Percentiles rank a stretch among this genome's conserved stretches.
These are phyloP conservation scores for Aplysia californica DNA, from an alignment of 1,140 invertebrate genomes.

Conservation along the genomic window DNA sequence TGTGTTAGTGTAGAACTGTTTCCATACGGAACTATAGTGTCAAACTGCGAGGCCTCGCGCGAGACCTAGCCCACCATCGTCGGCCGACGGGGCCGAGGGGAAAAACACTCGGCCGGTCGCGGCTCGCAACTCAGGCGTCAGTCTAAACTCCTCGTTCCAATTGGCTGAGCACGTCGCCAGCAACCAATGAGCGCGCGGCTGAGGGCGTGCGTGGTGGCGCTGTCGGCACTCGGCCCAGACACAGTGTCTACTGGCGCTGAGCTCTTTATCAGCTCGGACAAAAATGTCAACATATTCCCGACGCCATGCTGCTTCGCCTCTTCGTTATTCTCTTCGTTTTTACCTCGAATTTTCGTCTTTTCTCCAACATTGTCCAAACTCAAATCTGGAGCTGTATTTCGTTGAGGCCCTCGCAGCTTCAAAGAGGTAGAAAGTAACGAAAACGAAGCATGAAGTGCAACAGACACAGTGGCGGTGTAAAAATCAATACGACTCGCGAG, in stretches of 20 bases:
- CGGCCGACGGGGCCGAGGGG: neutral
- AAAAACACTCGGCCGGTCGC: too few relatives aligned
- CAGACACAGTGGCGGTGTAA: neutral
- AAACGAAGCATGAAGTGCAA: neutral
- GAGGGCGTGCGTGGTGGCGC: neutral
- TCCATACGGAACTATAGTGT: neutral
- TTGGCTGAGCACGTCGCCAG: neutral
- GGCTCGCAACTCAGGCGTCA: constrained; percentile 14
- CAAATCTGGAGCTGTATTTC: neutral
- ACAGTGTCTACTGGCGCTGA: constrained; percentile 14
- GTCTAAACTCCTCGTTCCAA: constrained; percentile 10
- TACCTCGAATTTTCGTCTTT: neutral
- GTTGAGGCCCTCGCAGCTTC: neutral
- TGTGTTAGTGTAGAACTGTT: neutral
- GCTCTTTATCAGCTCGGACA: constrained; percentile 25
- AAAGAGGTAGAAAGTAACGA: neutral
- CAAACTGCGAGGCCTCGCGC: neutral
- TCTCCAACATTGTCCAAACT: neutral
- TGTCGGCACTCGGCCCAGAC: constrained; percentile 23
- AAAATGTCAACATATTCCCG: constrained; percentile 15
- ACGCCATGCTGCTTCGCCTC: neutral
- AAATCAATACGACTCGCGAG: constrained; percentile 4
- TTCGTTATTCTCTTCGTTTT: neutral
- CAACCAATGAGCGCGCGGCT: constrained; percentile 6
- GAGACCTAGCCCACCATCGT: neutral